phyloP scores from a whole-genome alignment of 2,797 vertebrate species.

The Ptychobarbus kaznakovi region DNA sequence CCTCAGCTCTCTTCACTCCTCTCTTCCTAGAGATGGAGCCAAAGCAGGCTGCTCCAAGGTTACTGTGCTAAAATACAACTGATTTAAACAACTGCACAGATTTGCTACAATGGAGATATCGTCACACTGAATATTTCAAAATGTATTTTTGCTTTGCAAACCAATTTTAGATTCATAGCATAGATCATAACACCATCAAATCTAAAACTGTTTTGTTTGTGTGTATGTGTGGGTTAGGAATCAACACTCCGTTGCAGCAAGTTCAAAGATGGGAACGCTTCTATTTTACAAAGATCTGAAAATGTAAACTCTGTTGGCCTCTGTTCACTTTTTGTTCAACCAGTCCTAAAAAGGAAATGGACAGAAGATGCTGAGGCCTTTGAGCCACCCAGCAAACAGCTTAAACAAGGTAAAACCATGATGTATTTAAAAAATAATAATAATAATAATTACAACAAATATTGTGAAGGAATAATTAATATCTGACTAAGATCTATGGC shows the following conservation, averaged over 20 bases:
- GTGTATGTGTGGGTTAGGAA: slow-evolving; percentile 60
- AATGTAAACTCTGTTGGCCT: slow-evolving; percentile 63
- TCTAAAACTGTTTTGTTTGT: not conserved
- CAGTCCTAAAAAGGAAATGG: slow-evolving; percentile 78
- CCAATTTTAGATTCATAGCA: not conserved
- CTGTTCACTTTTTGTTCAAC: slow-evolving; percentile 66
- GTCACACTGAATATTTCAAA: not conserved
- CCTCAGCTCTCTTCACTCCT: slow-evolving; percentile 68
- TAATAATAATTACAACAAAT: not conserved
- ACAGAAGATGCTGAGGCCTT: slow-evolving; percentile 65
- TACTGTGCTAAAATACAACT: slow-evolving; percentile 18
- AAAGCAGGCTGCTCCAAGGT: slow-evolving; percentile 76
- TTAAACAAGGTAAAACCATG: slow-evolving; percentile 74
- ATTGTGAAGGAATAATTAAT: not conserved
- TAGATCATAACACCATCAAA: not conserved
- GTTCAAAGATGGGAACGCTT: slow-evolving; percentile 41
- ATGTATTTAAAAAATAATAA: not conserved
- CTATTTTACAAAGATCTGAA: slow-evolving; percentile 63
- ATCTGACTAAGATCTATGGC: not conserved
- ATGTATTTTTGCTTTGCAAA: not conserved
- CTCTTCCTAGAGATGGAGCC: slow-evolving; percentile 67
- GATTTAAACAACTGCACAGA: not conserved
- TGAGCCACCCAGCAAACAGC: slow-evolving; percentile 74
- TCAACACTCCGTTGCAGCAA: slow-evolving; percentile 69
- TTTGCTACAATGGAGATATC: not conserved